Evolutionary conservation across 2,888 invertebrate species (phyloP).

Genomic region (Teinopalpus imperialis): DNA sequence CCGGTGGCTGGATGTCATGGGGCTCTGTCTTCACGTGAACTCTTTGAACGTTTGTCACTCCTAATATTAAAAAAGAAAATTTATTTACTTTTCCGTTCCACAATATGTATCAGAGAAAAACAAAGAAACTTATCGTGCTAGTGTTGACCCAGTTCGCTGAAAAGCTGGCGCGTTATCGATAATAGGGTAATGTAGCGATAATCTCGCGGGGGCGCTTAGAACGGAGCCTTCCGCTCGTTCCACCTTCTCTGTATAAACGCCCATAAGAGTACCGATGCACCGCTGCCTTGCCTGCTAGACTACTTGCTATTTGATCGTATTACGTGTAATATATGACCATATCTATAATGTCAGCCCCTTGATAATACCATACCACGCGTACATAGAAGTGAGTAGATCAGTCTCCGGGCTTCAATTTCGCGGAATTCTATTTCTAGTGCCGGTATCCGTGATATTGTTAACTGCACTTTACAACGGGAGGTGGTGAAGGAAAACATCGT

Average conservation of each 20-base stretch:
- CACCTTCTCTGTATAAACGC: not conserved
- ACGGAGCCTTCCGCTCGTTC: conserved; percentile 6
- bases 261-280: not conserved
- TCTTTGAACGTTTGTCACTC: too few relatives aligned
- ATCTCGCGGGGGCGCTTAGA: conserved; percentile 11
- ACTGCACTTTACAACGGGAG: too few relatives aligned
- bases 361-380: too few relatives aligned
- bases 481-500: too few relatives aligned
- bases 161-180: conserved; percentile 12
- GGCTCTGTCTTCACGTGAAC: too few relatives aligned
- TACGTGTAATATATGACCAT: conserved; percentile 7
- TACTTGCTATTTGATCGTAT: not conserved
- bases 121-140: not conserved
- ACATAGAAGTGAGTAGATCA: too few relatives aligned
- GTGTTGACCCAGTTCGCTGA: conserved; percentile 15
- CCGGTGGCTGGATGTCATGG: too few relatives aligned
- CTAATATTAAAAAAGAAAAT: too few relatives aligned
- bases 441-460: too few relatives aligned
- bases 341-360: too few relatives aligned
- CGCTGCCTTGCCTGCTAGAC: not conserved
- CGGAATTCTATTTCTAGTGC: too few relatives aligned
- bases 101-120: not conserved
- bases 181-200: conserved; percentile 9
- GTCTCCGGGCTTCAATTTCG: too few relatives aligned
- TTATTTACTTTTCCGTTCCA: not conserved